These are phyloP conservation scores for Lissocephala sabroskyi DNA, from an alignment of 2,888 invertebrate species.

Conservation along the genomic window DNA sequence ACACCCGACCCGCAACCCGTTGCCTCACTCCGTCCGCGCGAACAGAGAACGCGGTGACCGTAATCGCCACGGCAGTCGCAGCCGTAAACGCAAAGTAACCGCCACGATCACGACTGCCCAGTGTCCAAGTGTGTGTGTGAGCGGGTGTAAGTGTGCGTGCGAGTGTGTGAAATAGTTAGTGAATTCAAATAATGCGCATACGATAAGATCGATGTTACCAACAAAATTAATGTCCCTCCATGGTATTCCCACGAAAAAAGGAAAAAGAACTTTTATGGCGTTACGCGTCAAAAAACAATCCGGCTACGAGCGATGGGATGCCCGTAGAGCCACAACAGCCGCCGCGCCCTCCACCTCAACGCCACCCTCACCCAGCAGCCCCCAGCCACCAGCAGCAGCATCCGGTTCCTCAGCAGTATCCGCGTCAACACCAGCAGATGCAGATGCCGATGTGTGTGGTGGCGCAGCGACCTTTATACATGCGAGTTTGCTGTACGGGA, in stretches of 20 bases:
- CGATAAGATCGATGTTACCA: constrained; percentile 73
- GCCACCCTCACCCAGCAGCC: constrained; percentile 48
- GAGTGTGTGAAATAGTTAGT: constrained; percentile 55
- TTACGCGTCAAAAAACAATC: constrained; percentile 70
- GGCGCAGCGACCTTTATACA: constrained; percentile 10
- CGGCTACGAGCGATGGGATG: constrained; percentile 57
- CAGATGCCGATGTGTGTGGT: no score
- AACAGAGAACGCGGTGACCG: no score
- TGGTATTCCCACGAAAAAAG: constrained; percentile 72
- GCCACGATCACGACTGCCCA: no score
- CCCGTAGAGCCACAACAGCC: constrained; percentile 68
- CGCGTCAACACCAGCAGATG: no score
- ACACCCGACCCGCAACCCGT: no score
- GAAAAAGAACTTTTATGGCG: constrained; percentile 72
- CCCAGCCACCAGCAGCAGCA: constrained; percentile 6
- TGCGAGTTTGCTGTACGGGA: constrained; percentile 18
- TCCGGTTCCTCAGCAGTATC: no score
- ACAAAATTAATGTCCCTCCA: constrained; percentile 73
- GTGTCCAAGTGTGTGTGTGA: no score
- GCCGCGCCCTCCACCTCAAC: constrained; percentile 67
- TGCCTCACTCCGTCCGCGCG: no score
- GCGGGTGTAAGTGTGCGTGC: constrained; percentile 10
- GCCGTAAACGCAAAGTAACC: no score
- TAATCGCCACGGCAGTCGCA: no score
- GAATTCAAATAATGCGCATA: constrained; percentile 71